A percentile compares a stretch with the other conserved stretches of the same genome.
These are phyloP conservation scores for Agonopterix heracliana DNA, from an alignment of 2,888 invertebrate species.

Conservation along the genomic window DNA sequence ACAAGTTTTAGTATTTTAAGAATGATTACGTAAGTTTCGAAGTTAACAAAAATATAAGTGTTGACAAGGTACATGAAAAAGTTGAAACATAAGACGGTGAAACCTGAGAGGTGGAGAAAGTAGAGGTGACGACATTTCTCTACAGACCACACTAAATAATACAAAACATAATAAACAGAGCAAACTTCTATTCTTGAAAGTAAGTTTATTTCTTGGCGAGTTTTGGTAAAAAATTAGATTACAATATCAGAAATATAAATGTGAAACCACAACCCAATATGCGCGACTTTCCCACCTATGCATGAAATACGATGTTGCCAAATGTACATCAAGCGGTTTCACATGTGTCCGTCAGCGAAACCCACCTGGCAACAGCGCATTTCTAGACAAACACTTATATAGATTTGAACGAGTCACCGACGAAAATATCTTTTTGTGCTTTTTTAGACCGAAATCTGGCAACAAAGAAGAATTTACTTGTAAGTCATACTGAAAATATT, in stretches of 20 bases:
- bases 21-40: conserved; percentile 52
- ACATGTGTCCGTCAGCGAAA: conserved; percentile 32
- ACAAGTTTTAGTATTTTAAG: conserved; percentile 48
- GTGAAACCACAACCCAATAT: conserved; percentile 4
- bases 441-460: conserved; percentile 9
- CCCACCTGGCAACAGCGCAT: conserved; percentile 34
- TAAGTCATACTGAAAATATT: neutral
- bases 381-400: conserved; percentile 26
- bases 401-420: conserved; percentile 25
- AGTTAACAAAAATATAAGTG: conserved; percentile 54
- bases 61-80: conserved; percentile 41
- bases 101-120: conserved; percentile 51
- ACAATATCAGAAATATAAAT: neutral
- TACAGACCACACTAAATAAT: conserved; percentile 2
- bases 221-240: neutral
- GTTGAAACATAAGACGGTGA: conserved; percentile 41
- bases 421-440: conserved; percentile 22
- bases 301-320: conserved; percentile 32
- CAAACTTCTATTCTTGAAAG: neutral
- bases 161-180: conserved; percentile 4
- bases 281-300: conserved; percentile 30
- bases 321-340: conserved; percentile 33
- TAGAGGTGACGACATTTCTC: conserved; percentile 28
- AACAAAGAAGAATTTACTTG: conserved; percentile 1
- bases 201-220: neutral